Conservation (phyloP, 2,797 vertebrate genomes). For the Myripristis jacobus region DNA sequence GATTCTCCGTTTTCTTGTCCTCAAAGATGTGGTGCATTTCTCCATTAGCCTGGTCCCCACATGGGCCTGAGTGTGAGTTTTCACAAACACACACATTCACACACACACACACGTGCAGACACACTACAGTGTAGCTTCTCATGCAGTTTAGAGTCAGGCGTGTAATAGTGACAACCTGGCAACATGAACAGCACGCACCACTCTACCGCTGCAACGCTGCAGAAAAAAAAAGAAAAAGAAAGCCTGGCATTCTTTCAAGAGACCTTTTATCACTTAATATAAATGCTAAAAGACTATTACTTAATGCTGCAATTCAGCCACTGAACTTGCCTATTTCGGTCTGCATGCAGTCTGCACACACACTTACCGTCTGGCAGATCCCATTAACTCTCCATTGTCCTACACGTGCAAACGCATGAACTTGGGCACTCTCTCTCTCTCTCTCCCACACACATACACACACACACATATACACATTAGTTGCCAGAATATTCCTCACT, state of each 20-base stretch:
- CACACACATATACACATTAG: conserved; percentile 19
- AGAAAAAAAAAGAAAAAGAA: conserved; percentile 44
- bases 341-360: not conserved
- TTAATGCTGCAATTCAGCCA: conserved; percentile 15
- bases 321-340: conserved; percentile 4
- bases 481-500: conserved; percentile 60
- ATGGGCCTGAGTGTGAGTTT: conserved; percentile 22
- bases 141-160: too few relatives aligned
- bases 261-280: conserved; percentile 46
- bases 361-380: conserved; percentile 19
- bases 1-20: conserved; percentile 13
- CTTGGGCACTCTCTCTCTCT: not conserved
- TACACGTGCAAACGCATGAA: not conserved
- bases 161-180: too few relatives aligned
- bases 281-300: conserved; percentile 37
- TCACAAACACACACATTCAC: too few relatives aligned
- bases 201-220: conserved; percentile 62
- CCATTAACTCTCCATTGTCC: not conserved
- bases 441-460: conserved; percentile 13
- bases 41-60: conserved; percentile 22
- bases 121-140: too few relatives aligned
- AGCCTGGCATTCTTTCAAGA: conserved; percentile 60
- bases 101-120: too few relatives aligned
- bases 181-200: conserved; percentile 47
- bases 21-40: conserved; percentile 24